Evolutionary conservation across 2,113 vertebrate genomes (phyloP), one percentile per base, ranked within the genome.

Genomic region (Chloebia gouldiae): DNA sequence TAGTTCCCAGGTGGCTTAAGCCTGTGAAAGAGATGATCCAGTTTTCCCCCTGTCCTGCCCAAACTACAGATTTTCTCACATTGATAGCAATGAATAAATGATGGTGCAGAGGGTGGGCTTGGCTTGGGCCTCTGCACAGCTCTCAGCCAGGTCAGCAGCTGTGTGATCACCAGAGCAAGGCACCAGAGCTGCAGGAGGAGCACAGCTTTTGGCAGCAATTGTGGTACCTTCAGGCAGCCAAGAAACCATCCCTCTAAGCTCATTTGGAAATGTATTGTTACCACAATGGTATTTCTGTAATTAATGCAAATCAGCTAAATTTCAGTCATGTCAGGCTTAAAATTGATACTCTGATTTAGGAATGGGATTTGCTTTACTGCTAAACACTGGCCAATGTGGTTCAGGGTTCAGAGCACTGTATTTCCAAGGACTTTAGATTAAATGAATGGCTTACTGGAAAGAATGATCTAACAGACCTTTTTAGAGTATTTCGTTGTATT

Each of bases 291-390:
- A 54, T 72, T 85, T 44, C 87, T 82, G 75, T 79, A 95, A 90
- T 91, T 79, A 81, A 89, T 35, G 53, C n/a, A 85, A 92, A 94
- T 81, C 56, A 84, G 59, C 69, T 51, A 40, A 88, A 95, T 80
- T 39, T 68, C 65, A 85, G 13, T 81, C 75, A 61, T 16, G 57
- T 50, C 57, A 76, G 42, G 54, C 57, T 93, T 88, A 75, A 76
- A 78, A 91, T 17, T 65, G 65, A 63, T 85, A 71, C 84, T 86
- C 77, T 79, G 65, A 60, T 73, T 70, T 83, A 81, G 71, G 19
- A 88, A 89, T 63, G 42, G 71, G 79, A 73, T 96, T 89, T 88
- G 23, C 53, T 79, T 70, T 87, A 86, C 51, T 68, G 77, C 45
- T 91, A 59, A 90, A 68, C 24, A 30, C 27, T 8, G 37, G 40